phyloP scores from a whole-genome alignment of 2,797 vertebrate genomes.

The Nannoperca obscura region DNA sequence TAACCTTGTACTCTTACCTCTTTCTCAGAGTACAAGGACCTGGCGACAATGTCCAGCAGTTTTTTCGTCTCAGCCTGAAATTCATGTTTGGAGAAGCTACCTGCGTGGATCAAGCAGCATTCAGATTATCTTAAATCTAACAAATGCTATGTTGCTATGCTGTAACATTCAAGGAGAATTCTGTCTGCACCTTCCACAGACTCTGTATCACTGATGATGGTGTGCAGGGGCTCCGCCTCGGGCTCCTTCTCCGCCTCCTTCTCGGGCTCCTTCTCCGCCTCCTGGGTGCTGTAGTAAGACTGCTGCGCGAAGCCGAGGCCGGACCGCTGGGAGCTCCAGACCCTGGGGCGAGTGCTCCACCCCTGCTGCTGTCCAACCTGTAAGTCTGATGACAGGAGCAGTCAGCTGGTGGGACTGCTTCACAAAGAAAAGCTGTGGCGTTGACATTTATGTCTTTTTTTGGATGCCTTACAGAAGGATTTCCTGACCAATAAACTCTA shows the following conservation, averaged over 20 bases:
- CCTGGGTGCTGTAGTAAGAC: slow-evolving; percentile 88
- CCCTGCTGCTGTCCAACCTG: slow-evolving; percentile 32
- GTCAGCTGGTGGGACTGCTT: background rate
- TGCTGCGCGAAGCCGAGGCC: slow-evolving; percentile 47
- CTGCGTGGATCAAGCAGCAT: slow-evolving; percentile 73
- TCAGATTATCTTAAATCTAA: background rate
- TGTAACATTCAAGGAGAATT: background rate
- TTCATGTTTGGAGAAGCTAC: slow-evolving; percentile 91
- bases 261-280: slow-evolving; percentile 84
- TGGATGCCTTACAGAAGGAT: background rate
- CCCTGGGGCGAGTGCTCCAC: slow-evolving; percentile 26
- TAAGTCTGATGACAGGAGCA: slow-evolving; percentile 38
- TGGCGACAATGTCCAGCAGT: slow-evolving; percentile 95
- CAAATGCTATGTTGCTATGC: background rate
- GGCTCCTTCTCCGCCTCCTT: slow-evolving; percentile 84
- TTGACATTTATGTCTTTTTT: background rate
- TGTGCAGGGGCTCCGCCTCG: slow-evolving; percentile 89
- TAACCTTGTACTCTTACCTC: slow-evolving; percentile 88
- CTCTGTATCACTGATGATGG: slow-evolving; percentile 90
- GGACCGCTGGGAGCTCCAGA: slow-evolving; percentile 61
- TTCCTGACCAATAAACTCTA: too few species aligned
- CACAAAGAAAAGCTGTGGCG: background rate
- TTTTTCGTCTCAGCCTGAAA: slow-evolving; percentile 98
- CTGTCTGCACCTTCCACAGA: slow-evolving; percentile 87
- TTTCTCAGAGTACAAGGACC: slow-evolving; percentile 97